These are phyloP conservation scores for Sciurus carolinensis DNA, from an alignment of 2,797 vertebrate species.

Conservation along the genomic window DNA sequence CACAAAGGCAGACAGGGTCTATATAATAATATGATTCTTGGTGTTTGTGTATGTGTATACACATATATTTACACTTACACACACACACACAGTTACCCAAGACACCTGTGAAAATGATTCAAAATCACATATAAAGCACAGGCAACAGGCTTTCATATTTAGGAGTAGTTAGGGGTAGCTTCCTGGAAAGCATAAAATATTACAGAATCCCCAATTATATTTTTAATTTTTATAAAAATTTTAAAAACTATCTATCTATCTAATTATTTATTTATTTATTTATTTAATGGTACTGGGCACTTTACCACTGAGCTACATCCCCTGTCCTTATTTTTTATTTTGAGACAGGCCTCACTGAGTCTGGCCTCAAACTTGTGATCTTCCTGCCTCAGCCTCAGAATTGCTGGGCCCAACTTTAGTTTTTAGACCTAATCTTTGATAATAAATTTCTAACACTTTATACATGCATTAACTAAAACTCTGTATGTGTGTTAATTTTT, in stretches of 20 bases:
- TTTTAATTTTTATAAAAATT: background rate
- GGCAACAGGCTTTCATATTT: background rate
- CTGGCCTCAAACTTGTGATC: too few species aligned
- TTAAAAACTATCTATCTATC: too few species aligned
- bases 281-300: too few species aligned
- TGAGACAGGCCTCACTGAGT: too few species aligned
- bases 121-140: constrained; percentile 9
- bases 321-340: too few species aligned
- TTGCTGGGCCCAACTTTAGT: too few species aligned
- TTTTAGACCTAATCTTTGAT: background rate
- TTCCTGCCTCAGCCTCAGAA: too few species aligned
- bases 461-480: background rate
- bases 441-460: background rate
- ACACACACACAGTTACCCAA: background rate
- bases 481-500: background rate
- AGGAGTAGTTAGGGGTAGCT: background rate
- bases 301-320: too few species aligned
- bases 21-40: background rate
- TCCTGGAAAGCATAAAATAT: constrained; percentile 5
- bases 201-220: background rate
- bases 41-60: background rate
- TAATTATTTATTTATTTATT: too few species aligned
- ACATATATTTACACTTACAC: background rate
- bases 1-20: background rate
- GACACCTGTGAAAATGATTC: background rate